Evolutionary conservation across 2,113 vertebrate species (phyloP), one percentile per base, ranked within the genome.

Genomic region (Halcyon malimbica): DNA sequence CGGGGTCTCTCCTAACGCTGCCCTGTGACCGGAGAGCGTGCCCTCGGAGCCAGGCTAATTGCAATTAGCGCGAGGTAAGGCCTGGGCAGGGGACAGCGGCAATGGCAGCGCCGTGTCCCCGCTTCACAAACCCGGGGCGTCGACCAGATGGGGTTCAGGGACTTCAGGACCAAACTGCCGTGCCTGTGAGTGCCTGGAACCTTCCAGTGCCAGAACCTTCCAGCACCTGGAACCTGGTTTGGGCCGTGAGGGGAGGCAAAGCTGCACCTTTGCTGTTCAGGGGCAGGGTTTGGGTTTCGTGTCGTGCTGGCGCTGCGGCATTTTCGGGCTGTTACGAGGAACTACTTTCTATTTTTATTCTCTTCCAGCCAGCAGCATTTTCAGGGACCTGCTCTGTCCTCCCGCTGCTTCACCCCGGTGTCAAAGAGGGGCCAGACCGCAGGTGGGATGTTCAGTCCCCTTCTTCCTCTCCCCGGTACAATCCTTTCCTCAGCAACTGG

Each of bases 361-460:
- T 15, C 53, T 84, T 60, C 62, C 68, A 70, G 81, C n/a, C 20
- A 26, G 37, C 56, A 26, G 41, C 1, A 2, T 37, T 63, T 31
- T 24, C 33, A n/a, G 63, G 73, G 50, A 35, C 15, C 53, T 9
- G 13, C 4, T 10, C 48, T 13, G 64, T 15, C 42, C 65, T 31
- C 6, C 6, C 3, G 1, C 42, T 1, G 1, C 79, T 48, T 26
- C 1, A 6, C 39, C 68, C 28, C 13, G 3, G 29, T 2, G 1
- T 5, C 0, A 1, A 7, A 35, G 39, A 18, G 19, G 35, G 33
- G 48, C 50, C 5, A 6, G 46, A 16, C 56, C 0, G 0, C 60
- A 51, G 59, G 59, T 26, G 59, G 57, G 81, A 23, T 56, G 31
- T 9, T 17, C 8, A 6, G 11, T 17, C 33, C 48, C 11, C 11